These are phyloP conservation scores for Graphium colonna DNA, from an alignment of 2,888 invertebrate genomes.

Conservation along the genomic window DNA sequence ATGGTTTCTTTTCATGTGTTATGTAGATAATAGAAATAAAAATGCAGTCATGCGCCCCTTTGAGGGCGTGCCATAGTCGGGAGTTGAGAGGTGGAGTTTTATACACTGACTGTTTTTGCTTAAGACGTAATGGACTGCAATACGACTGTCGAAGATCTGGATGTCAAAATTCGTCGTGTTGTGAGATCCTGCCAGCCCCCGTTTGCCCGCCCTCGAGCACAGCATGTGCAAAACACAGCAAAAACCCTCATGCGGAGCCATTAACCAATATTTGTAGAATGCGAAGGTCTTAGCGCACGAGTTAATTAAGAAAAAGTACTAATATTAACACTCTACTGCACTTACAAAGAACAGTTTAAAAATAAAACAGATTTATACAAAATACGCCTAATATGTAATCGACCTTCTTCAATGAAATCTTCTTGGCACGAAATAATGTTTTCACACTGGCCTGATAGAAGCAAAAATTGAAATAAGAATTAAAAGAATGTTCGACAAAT, in stretches of 20 bases:
- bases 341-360: constrained; percentile 10
- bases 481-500: constrained; percentile 27
- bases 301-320: not conserved
- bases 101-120: constrained; percentile 75
- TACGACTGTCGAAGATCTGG: constrained; percentile 75
- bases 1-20: too few species aligned
- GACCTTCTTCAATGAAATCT: not conserved
- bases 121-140: constrained; percentile 79
- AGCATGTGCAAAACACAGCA: constrained; percentile 53
- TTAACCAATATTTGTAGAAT: constrained; percentile 51
- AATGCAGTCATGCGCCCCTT: constrained; percentile 24
- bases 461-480: constrained; percentile 34
- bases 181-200: constrained; percentile 53
- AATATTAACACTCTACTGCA: constrained; percentile 17
- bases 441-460: constrained; percentile 25
- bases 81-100: constrained; percentile 74
- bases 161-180: constrained; percentile 63
- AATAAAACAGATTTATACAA: not conserved
- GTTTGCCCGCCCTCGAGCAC: constrained; percentile 52
- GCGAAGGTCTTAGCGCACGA: constrained; percentile 25
- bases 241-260: constrained; percentile 63
- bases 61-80: constrained; percentile 51
- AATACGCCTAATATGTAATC: not conserved
- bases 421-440: constrained; percentile 10
- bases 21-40: constrained; percentile 2